phyloP scores from a whole-genome alignment of 2,113 vertebrate genomes.

The Himantopus leucocephalus region DNA sequence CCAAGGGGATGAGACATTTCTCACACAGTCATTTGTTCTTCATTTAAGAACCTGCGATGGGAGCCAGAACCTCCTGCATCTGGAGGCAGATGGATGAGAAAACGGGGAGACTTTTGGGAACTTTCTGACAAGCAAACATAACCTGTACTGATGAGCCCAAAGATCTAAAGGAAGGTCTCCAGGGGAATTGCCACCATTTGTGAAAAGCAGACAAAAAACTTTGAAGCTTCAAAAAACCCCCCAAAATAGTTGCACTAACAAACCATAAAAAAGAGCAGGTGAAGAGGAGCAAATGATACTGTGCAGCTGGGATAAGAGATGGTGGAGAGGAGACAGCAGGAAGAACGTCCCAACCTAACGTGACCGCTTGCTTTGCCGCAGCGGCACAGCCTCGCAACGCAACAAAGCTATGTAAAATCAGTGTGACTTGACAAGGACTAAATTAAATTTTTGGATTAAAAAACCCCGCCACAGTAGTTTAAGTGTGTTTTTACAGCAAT shows the following conservation, averaged over 20 bases:
- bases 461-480: background rate
- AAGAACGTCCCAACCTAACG: background rate
- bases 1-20: background rate
- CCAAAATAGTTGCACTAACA: background rate
- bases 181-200: background rate
- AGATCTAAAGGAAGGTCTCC: background rate
- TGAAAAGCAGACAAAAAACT: accelerated
- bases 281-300: background rate
- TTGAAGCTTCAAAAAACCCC: background rate
- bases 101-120: background rate
- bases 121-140: background rate
- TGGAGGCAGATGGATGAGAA: background rate
- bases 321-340: background rate
- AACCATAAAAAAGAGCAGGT: background rate
- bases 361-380: accelerated
- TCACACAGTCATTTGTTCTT: background rate
- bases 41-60: background rate
- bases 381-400: background rate
- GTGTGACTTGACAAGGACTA: background rate
- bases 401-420: background rate
- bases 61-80: background rate
- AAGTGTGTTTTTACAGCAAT: background rate
- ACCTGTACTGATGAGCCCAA: background rate
- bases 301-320: background rate
- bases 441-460: background rate